These are phyloP conservation scores for Lindbergichthys nudifrons DNA, from an alignment of 2,797 vertebrate genomes.

Conservation along the genomic window DNA sequence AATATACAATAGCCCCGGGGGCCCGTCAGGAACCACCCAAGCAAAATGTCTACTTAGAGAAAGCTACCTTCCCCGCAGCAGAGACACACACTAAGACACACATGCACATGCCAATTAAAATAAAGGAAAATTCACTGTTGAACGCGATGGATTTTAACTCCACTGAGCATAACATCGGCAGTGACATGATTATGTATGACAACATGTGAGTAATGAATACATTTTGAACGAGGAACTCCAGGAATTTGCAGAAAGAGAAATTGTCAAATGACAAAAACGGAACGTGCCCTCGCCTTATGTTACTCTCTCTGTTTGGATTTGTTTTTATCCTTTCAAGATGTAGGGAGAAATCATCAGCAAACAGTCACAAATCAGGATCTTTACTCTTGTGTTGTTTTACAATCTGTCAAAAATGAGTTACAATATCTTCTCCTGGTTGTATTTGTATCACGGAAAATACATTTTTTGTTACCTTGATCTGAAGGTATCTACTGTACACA, in stretches of 20 bases:
- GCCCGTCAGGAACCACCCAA: constrained; percentile 43
- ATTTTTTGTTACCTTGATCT: constrained; percentile 36
- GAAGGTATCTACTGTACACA: constrained; percentile 38
- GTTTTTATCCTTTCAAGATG: constrained; percentile 39
- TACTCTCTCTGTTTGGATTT: constrained; percentile 53
- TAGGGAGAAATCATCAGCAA: constrained; percentile 45
- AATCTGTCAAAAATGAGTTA: constrained; percentile 49
- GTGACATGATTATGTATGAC: constrained; percentile 66
- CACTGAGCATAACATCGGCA: constrained; percentile 74
- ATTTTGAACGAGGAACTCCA: constrained; percentile 66
- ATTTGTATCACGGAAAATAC: constrained; percentile 29
- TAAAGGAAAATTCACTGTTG: constrained; percentile 62
- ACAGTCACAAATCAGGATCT: constrained; percentile 49
- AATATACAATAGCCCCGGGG: constrained; percentile 95
- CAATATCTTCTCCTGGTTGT: constrained; percentile 24
- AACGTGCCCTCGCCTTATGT: constrained; percentile 82
- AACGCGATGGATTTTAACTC: constrained; percentile 71
- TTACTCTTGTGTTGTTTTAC: constrained; percentile 47
- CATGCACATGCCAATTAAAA: constrained; percentile 65
- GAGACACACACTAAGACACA: constrained; percentile 58
- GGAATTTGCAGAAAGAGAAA: constrained; percentile 74
- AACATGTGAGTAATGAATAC: constrained; percentile 65
- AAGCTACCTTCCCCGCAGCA: constrained; percentile 48
- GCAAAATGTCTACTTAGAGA: constrained; percentile 53
- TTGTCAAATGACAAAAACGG: constrained; percentile 70